Conservation (phyloP, 2,888 invertebrate genomes). For the Ophion obscuratus region DNA sequence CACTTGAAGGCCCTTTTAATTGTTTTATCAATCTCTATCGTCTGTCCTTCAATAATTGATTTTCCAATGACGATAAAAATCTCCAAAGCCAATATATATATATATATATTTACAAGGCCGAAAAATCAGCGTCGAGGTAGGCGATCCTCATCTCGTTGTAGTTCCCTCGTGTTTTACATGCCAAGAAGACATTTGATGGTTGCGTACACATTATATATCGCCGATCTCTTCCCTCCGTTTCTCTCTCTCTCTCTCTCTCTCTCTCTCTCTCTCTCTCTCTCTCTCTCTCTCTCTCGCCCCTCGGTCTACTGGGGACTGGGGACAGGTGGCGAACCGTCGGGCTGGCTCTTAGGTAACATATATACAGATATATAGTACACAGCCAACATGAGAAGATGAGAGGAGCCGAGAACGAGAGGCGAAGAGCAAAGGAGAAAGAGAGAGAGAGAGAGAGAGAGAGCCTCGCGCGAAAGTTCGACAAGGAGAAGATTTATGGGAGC, state of each 20-base stretch:
- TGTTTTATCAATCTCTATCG: conserved; percentile 59
- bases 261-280: conserved; percentile 12
- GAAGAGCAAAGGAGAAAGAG: conserved; percentile 54
- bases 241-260: background rate
- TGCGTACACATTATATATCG: conserved; percentile 61
- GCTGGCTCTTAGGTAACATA: conserved; percentile 53
- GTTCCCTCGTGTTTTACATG: conserved; percentile 79
- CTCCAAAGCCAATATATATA: background rate
- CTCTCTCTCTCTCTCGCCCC: conserved; percentile 12
- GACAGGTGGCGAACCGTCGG: conserved; percentile 82
- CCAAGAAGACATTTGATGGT: conserved; percentile 78
- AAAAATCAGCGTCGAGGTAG: conserved; percentile 69
- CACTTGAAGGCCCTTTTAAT: conserved; percentile 40
- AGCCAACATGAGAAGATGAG: conserved; percentile 46
- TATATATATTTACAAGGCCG: conserved; percentile 9
- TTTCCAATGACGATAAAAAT: conserved; percentile 40
- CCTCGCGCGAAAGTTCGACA: conserved; percentile 44
- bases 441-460: conserved; percentile 62
- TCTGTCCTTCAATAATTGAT: conserved; percentile 57
- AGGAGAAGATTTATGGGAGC: conserved; percentile 76
- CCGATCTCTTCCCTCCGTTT: conserved; percentile 66
- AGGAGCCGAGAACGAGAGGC: conserved; percentile 51
- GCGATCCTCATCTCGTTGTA: conserved; percentile 66
- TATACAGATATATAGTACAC: conserved; percentile 1
- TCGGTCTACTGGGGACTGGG: conserved; percentile 72